phyloP scores from a whole-genome alignment of 2,113 vertebrate genomes.

The Excalfactoria chinensis region DNA sequence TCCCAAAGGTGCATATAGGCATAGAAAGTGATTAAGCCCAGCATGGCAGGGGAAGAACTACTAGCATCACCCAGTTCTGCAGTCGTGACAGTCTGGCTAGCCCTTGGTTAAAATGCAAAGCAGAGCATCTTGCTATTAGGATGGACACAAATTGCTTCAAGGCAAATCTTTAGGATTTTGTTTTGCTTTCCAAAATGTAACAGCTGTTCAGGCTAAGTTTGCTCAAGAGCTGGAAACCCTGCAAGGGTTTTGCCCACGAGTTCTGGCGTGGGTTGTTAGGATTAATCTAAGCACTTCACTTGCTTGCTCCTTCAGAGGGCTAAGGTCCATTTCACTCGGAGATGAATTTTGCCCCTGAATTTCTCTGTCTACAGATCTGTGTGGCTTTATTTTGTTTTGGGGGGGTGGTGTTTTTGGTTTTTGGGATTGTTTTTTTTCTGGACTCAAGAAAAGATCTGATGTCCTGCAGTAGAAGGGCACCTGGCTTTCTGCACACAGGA shows the following conservation, averaged over 20 bases:
- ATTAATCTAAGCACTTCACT: constrained; percentile 33
- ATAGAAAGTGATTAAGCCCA: background rate
- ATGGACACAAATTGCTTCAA: constrained; percentile 31
- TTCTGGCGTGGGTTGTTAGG: constrained; percentile 10
- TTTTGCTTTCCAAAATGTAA: constrained; percentile 26
- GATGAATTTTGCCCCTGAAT: background rate
- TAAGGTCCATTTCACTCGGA: background rate
- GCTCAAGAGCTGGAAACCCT: background rate
- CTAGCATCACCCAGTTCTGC: fast-evolving
- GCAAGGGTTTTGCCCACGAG: background rate
- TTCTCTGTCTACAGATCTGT: background rate
- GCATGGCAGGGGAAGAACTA: background rate
- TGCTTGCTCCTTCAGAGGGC: background rate
- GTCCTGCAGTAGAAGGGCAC: background rate
- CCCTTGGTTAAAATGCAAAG: background rate
- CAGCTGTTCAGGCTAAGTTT: constrained; percentile 10
- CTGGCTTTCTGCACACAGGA: background rate
- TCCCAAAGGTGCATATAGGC: background rate
- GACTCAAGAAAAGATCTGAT: background rate
- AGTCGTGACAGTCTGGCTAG: background rate
- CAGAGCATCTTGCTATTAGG: background rate
- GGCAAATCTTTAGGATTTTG: constrained; percentile 20
- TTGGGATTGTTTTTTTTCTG: background rate
- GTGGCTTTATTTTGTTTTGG: background rate
- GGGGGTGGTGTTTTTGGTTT: too few species aligned